Percentiles rank a stretch among this genome's conserved stretches.
Conservation (phyloP, 2,888 invertebrate species). For the Cynaeus angustus region DNA sequence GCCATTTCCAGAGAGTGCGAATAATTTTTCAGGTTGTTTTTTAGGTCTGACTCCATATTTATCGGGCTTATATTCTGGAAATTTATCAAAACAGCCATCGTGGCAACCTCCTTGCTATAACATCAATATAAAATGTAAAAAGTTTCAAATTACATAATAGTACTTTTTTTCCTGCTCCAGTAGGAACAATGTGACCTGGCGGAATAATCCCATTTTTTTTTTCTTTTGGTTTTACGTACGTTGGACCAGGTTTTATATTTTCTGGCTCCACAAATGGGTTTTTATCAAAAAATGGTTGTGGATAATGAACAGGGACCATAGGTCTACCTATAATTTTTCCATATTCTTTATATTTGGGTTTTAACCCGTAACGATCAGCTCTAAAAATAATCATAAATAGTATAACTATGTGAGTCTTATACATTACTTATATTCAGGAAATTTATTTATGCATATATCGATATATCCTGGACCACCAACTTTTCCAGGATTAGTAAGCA, state of each 20-base stretch:
- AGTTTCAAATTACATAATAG: neutral
- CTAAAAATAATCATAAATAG: slow-evolving; percentile 54
- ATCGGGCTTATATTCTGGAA: slow-evolving; percentile 59
- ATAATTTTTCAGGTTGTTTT: slow-evolving; percentile 55
- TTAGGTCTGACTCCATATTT: slow-evolving; percentile 54
- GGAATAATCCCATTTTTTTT: slow-evolving; percentile 51
- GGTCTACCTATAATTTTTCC: slow-evolving; percentile 60
- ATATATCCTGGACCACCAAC: slow-evolving; percentile 74
- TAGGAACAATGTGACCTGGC: slow-evolving; percentile 63
- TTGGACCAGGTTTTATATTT: slow-evolving; percentile 61
- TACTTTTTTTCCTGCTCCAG: slow-evolving; percentile 67
- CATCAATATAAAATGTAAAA: too few species aligned
- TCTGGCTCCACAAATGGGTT: slow-evolving; percentile 68
- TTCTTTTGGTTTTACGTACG: slow-evolving; percentile 61
- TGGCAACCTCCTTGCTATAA: slow-evolving; percentile 61
- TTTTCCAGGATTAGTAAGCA: slow-evolving; percentile 68
- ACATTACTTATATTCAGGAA: slow-evolving; percentile 67
- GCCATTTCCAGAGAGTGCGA: slow-evolving; percentile 58
- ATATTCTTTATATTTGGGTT: slow-evolving; percentile 61
- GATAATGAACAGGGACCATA: slow-evolving; percentile 60
- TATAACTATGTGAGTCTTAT: slow-evolving; percentile 1
- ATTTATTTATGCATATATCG: slow-evolving; percentile 72
- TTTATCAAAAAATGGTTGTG: slow-evolving; percentile 68
- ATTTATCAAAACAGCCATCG: slow-evolving; percentile 62
- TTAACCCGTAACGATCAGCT: slow-evolving; percentile 60